Percentiles rank a stretch among this genome's conserved stretches.
These are phyloP conservation scores for Palloptera scutellata DNA, from an alignment of 2,888 invertebrate genomes.

Conservation along the genomic window DNA sequence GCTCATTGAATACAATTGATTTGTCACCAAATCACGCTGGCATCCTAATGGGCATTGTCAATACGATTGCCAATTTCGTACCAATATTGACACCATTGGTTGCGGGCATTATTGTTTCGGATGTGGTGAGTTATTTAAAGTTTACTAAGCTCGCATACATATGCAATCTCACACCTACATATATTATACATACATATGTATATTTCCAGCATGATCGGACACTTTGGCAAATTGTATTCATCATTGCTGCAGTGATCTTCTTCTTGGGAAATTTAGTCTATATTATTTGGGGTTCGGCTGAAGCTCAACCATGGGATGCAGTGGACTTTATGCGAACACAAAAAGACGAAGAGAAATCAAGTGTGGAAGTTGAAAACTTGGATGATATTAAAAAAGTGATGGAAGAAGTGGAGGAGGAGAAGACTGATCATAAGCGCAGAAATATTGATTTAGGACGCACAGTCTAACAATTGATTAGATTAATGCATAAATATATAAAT, in stretches of 20 bases:
- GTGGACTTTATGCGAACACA: conserved; percentile 60
- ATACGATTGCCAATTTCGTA: conserved; percentile 68
- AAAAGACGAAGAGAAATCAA: conserved; percentile 3
- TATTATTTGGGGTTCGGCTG: conserved; percentile 72
- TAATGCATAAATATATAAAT: too few relatives aligned
- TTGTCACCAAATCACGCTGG: conserved; percentile 73
- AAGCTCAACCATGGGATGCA: conserved; percentile 76
- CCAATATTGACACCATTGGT: conserved; percentile 70
- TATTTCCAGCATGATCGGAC: conserved; percentile 62
- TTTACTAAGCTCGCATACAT: too few relatives aligned
- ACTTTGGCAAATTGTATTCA: conserved; percentile 81
- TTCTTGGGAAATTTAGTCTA: conserved; percentile 76
- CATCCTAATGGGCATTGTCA: conserved; percentile 72
- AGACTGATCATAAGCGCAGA: background rate
- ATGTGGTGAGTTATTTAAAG: conserved; percentile 37
- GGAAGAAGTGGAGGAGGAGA: conserved; percentile 67
- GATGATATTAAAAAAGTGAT: background rate
- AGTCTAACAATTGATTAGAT: too few relatives aligned
- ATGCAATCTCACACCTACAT: background rate
- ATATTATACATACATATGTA: too few relatives aligned
- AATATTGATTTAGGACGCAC: too few relatives aligned
- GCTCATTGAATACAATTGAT: conserved; percentile 68
- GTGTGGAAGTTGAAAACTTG: background rate
- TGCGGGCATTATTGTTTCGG: conserved; percentile 66
- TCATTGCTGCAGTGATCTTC: conserved; percentile 72